A percentile compares a stretch with the other conserved stretches of the same genome.
Conservation (phyloP, 2,113 vertebrate genomes). For the Suncus etruscus region DNA sequence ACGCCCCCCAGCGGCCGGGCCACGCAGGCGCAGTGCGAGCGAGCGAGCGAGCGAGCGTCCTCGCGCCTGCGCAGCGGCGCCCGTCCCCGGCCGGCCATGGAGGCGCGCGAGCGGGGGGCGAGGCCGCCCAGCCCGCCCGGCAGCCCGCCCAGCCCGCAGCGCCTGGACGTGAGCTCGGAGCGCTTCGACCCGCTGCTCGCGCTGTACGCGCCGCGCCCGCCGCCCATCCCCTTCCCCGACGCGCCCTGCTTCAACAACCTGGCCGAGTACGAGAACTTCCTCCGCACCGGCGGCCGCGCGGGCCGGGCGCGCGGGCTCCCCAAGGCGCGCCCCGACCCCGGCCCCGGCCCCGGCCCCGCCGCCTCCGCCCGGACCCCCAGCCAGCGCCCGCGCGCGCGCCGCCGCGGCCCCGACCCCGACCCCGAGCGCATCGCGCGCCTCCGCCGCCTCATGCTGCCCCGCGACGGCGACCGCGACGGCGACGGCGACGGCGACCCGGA, state of each 20-base stretch:
- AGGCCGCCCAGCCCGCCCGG: constrained; percentile 56
- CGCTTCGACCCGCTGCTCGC: constrained; percentile 93
- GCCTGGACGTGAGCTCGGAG: constrained; percentile 91
- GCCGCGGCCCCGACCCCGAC: constrained; percentile 88
- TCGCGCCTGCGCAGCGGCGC: constrained; percentile 78
- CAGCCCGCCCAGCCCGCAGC: constrained; percentile 81
- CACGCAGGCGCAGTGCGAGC: neutral
- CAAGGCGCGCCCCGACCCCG: constrained; percentile 64
- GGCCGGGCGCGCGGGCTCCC: constrained; percentile 77
- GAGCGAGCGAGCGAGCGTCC: neutral
- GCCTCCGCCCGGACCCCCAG: constrained; percentile 87
- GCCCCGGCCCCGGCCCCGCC: constrained; percentile 85
- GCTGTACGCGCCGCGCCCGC: constrained; percentile 90
- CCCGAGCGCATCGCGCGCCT: constrained; percentile 90
- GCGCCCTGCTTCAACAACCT: constrained; percentile 95
- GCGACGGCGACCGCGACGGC: constrained; percentile 80
- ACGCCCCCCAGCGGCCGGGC: neutral
- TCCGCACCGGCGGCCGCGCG: constrained; percentile 87
- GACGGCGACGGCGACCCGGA: too few relatives aligned
- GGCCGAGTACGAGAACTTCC: constrained; percentile 94
- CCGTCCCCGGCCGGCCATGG: constrained; percentile 88
- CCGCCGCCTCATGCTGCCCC: constrained; percentile 92
- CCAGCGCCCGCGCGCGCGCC: constrained; percentile 86
- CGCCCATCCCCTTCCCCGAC: constrained; percentile 90
- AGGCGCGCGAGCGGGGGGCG: constrained; percentile 85